A percentile compares a stretch with the other conserved stretches of the same genome.
These are phyloP conservation scores for Epizoanthus ramosus DNA, from an alignment of 92 coral and sea anemone genomes.

Conservation along the genomic window DNA sequence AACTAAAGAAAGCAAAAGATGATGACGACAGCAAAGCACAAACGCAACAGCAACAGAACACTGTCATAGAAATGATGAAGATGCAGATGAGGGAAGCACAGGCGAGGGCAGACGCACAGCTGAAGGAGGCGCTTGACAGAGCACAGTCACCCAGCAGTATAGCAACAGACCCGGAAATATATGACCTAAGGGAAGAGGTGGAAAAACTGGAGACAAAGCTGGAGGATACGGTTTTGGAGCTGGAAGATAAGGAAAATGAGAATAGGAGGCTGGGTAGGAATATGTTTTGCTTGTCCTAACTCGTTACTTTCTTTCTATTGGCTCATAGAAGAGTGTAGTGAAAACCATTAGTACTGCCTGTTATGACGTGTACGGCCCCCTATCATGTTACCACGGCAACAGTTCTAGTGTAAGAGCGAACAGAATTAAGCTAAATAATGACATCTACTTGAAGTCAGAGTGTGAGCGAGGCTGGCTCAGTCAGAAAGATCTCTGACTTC, in stretches of 20 bases:
- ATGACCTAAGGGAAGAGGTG: conserved; percentile 77
- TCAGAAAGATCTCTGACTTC: too few species aligned
- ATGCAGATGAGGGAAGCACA: conserved; percentile 97
- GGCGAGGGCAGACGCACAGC: conserved; percentile 78
- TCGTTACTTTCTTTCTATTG: not conserved
- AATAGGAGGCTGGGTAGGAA: conserved; percentile 81
- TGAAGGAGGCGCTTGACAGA: conserved; percentile 80
- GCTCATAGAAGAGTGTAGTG: too few species aligned
- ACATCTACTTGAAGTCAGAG: too few species aligned
- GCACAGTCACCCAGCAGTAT: conserved; percentile 74
- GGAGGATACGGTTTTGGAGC: conserved; percentile 77
- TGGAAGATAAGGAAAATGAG: conserved; percentile 84
- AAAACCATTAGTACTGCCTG: too few species aligned
- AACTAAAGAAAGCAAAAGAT: conserved; percentile 74
- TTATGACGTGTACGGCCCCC: too few species aligned
- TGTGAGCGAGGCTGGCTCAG: too few species aligned
- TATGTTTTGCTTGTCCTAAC: not conserved
- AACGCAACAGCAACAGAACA: conserved; percentile 86
- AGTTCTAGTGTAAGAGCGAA: too few species aligned
- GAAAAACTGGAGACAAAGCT: conserved; percentile 83
- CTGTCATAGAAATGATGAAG: conserved; percentile 90
- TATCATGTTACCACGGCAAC: too few species aligned
- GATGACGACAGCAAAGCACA: conserved; percentile 67
- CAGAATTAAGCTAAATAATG: too few species aligned
- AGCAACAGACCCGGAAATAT: conserved; percentile 81